Conservation (phyloP, 2,888 invertebrate species). For the Caenorhabditis imperialis region DNA sequence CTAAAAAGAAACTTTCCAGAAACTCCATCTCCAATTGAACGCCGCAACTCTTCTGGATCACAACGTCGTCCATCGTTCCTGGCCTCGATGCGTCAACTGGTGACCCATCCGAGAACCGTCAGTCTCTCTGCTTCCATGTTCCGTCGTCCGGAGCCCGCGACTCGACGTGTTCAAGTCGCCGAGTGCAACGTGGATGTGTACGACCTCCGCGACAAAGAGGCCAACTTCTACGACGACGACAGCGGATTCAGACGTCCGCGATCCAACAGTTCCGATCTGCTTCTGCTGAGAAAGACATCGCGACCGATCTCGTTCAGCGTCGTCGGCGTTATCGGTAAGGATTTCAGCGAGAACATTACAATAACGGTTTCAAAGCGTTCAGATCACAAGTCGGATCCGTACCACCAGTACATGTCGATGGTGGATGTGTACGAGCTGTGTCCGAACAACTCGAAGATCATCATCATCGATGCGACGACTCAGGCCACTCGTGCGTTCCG, state of each 20-base stretch:
- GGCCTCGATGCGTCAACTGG: conserved; percentile 23
- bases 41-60: conserved; percentile 17
- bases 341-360: background rate
- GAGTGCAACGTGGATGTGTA: conserved; percentile 62
- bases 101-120: conserved; percentile 47
- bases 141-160: conserved; percentile 35
- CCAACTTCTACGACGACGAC: conserved; percentile 65
- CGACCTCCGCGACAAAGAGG: conserved; percentile 58
- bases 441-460: conserved; percentile 53
- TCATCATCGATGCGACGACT: conserved; percentile 55
- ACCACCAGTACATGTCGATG: conserved; percentile 68
- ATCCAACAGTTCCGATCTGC: conserved; percentile 66
- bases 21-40: conserved; percentile 3
- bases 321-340: conserved; percentile 66
- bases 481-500: conserved; percentile 56
- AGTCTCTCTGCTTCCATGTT: conserved; percentile 47
- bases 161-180: conserved; percentile 44
- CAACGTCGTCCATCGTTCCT: conserved; percentile 45
- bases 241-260: conserved; percentile 63
- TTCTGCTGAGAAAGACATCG: conserved; percentile 69
- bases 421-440: conserved; percentile 66
- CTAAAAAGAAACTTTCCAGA: no score
- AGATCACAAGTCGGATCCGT: conserved; percentile 65
- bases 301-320: conserved; percentile 69
- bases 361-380: conserved; percentile 8